A percentile compares a stretch with the other conserved stretches of the same genome.
These are phyloP conservation scores for Agonopterix alstromeriana DNA, from an alignment of 2,888 invertebrate species.

Conservation along the genomic window DNA sequence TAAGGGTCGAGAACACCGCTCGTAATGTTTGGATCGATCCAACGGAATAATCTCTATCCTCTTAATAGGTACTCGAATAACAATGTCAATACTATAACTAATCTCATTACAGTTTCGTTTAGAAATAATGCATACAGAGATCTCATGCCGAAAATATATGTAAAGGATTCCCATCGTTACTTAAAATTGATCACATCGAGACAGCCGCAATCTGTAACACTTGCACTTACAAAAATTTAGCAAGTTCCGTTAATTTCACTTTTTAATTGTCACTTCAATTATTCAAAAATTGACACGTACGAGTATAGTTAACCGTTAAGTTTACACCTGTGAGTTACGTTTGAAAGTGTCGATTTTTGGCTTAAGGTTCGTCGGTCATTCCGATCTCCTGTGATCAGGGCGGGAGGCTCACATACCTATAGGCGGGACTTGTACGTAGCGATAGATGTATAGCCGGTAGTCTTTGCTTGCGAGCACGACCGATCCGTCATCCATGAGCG, in stretches of 20 bases:
- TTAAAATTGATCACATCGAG: conserved; percentile 63
- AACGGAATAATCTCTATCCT: conserved; percentile 70
- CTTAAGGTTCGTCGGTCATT: conserved; percentile 60
- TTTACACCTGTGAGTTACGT: conserved; percentile 31
- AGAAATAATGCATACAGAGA: conserved; percentile 68
- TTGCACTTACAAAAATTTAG: conserved; percentile 50
- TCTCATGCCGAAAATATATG: conserved; percentile 54
- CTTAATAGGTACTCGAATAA: conserved; percentile 71
- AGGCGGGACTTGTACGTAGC: conserved; percentile 96
- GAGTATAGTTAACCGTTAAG: conserved; percentile 32
- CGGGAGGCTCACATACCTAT: conserved; percentile 82
- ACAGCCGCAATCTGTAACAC: conserved; percentile 56
- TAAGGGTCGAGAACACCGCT: conserved; percentile 70
- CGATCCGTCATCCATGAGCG: conserved; percentile 98
- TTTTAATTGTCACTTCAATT: conserved; percentile 45
- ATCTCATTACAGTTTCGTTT: conserved; percentile 74
- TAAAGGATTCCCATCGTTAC: conserved; percentile 48
- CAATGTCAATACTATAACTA: conserved; percentile 76
- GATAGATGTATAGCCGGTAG: conserved; percentile 99
- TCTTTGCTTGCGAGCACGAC: conserved; percentile 99
- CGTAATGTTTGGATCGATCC: conserved; percentile 56
- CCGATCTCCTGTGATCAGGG: conserved; percentile 59
- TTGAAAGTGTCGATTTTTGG: conserved; percentile 52
- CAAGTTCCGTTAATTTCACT: conserved; percentile 37
- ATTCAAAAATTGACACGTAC: conserved; percentile 63